phyloP scores from a whole-genome alignment of 2,113 vertebrate genomes.

The Centropus unirufus region DNA sequence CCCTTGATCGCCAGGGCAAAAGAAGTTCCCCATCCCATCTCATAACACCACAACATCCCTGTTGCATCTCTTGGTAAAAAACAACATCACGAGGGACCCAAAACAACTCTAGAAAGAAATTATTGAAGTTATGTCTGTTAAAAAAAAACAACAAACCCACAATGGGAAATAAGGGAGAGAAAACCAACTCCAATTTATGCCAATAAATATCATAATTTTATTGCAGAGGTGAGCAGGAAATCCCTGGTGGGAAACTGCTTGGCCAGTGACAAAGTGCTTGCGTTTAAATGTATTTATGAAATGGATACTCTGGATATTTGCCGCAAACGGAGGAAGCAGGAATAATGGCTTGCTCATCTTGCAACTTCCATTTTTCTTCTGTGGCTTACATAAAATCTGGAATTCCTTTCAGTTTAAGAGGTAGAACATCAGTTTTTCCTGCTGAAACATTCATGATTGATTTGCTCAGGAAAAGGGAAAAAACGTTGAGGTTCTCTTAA shows the following conservation, averaged over 20 bases:
- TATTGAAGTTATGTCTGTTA: not conserved
- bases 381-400: not conserved
- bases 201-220: not conserved
- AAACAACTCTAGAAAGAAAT: not conserved
- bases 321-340: not conserved
- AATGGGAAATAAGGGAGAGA: not conserved
- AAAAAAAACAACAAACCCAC: not conserved
- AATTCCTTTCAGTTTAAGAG: not conserved
- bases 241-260: not conserved
- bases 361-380: not conserved
- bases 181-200: not conserved
- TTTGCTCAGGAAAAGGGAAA: not conserved
- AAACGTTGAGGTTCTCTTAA: not conserved
- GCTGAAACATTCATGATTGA: not conserved
- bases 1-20: not conserved
- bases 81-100: not conserved
- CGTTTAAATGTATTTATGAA: not conserved
- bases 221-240: not conserved
- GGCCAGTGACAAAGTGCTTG: not conserved
- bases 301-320: not conserved
- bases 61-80: not conserved
- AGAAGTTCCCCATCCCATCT: not conserved
- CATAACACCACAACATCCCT: not conserved
- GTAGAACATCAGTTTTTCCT: not conserved
- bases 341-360: not conserved